Evolutionary conservation across 2,888 invertebrate species (phyloP).

Genomic region (Drosophila greeni): DNA sequence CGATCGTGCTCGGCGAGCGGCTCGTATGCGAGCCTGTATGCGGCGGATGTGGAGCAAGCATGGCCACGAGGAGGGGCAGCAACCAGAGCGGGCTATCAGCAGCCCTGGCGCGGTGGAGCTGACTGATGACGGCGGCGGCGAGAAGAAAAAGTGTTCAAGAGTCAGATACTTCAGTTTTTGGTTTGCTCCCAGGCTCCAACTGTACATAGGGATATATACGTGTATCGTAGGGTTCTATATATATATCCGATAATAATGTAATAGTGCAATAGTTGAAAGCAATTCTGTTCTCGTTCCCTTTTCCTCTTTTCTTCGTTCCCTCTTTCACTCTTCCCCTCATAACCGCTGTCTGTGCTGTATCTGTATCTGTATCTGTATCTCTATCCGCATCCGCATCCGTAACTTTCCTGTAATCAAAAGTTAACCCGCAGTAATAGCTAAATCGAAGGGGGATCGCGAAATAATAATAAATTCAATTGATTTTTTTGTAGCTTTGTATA

Average conservation of each 20-base stretch:
- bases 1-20: slow-evolving; percentile 30
- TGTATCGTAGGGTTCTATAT: slow-evolving; percentile 16
- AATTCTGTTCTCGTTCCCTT: slow-evolving; percentile 19
- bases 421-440: slow-evolving; percentile 20
- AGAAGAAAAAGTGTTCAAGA: slow-evolving; percentile 67
- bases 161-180: slow-evolving; percentile 37
- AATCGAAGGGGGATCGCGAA: slow-evolving; percentile 5
- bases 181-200: slow-evolving; percentile 14
- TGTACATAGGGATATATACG: slow-evolving; percentile 26
- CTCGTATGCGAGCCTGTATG: slow-evolving; percentile 29
- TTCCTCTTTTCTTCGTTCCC: neutral
- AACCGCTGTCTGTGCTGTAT: neutral
- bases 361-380: slow-evolving; percentile 4
- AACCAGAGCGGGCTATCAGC: slow-evolving; percentile 18
- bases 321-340: neutral
- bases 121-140: slow-evolving; percentile 26
- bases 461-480: slow-evolving; percentile 4
- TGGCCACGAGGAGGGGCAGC: slow-evolving; percentile 30
- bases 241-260: slow-evolving; percentile 47
- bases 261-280: slow-evolving; percentile 62
- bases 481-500: slow-evolving; percentile 39
- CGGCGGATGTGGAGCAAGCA: slow-evolving; percentile 18
- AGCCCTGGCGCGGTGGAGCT: slow-evolving; percentile 20
- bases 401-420: slow-evolving; percentile 33
- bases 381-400: slow-evolving; percentile 1